Percentiles rank a stretch among this genome's conserved stretches.
Evolutionary conservation across 2,113 vertebrate species (phyloP).

Genomic region (Petrocephalus microphthalmus): DNA sequence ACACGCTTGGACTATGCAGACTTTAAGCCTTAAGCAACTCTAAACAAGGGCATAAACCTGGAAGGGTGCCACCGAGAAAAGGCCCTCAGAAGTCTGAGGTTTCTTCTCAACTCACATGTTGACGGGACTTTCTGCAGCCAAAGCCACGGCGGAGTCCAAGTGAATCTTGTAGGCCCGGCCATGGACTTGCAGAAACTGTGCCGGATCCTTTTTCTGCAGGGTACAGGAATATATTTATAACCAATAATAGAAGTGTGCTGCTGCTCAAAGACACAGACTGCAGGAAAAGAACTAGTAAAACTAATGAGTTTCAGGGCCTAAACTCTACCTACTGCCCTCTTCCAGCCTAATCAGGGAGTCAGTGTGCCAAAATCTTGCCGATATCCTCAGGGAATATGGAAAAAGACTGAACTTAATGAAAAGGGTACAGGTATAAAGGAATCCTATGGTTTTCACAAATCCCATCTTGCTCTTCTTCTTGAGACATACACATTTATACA

Average conservation of each 20-base stretch:
- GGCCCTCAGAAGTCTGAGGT: not conserved
- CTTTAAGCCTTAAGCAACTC: not conserved
- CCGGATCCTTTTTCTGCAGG: constrained; percentile 86
- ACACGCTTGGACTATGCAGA: not conserved
- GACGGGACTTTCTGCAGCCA: constrained; percentile 87
- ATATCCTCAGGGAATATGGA: not conserved
- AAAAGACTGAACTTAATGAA: not conserved
- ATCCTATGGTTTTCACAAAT: not conserved
- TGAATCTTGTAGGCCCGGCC: constrained; percentile 89
- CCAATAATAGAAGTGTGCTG: too few species aligned
- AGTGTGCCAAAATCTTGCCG: not conserved
- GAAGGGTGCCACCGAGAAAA: not conserved
- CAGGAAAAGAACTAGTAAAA: not conserved
- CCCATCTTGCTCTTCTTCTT: not conserved
- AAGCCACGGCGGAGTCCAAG: constrained; percentile 83
- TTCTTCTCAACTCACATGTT: constrained; percentile 74
- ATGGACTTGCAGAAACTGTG: constrained; percentile 92
- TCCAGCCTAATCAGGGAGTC: not conserved
- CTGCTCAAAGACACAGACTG: not conserved
- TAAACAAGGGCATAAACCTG: not conserved
- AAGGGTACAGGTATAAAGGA: not conserved
- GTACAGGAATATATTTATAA: not conserved
- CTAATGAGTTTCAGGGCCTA: not conserved
- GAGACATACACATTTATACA: not conserved
- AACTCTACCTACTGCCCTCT: not conserved